These are phyloP conservation scores for Ophion costatus DNA, from an alignment of 2,888 invertebrate genomes.

Conservation along the genomic window DNA sequence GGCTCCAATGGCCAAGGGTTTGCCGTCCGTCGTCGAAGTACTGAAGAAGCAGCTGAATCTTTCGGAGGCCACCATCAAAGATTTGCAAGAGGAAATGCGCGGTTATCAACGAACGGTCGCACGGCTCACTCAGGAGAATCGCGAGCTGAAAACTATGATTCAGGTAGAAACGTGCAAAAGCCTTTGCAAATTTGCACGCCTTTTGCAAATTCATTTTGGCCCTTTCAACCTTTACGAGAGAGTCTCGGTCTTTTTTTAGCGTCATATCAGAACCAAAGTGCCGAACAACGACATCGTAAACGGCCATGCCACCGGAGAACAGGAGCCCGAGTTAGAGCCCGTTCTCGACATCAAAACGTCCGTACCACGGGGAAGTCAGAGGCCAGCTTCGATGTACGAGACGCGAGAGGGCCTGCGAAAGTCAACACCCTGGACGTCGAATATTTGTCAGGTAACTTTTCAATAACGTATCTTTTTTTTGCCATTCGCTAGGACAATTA, in stretches of 20 bases:
- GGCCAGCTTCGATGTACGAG: constrained; percentile 95
- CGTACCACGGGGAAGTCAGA: constrained; percentile 84
- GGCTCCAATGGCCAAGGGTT: constrained; percentile 79
- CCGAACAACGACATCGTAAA: constrained; percentile 74
- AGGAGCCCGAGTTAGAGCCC: constrained; percentile 84
- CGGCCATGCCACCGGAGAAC: constrained; percentile 82
- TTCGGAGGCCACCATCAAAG: constrained; percentile 88
- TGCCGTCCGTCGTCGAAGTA: constrained; percentile 81
- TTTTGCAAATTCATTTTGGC: not conserved
- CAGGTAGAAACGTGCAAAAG: constrained; percentile 71
- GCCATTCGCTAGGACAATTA: not conserved
- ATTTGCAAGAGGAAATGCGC: constrained; percentile 87
- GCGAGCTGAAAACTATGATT: constrained; percentile 87
- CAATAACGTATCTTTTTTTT: not conserved
- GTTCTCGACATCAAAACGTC: constrained; percentile 84
- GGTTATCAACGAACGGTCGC: constrained; percentile 89
- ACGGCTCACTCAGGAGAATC: constrained; percentile 91
- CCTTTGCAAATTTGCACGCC: not conserved
- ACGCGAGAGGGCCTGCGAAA: constrained; percentile 90
- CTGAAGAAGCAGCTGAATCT: constrained; percentile 86
- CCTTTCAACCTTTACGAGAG: not conserved
- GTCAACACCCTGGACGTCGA: constrained; percentile 77
- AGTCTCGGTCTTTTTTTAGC: constrained; percentile 45
- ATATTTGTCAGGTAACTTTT: constrained; percentile 76
- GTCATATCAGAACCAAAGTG: constrained; percentile 67